Conservation (phyloP, 2,113 vertebrate genomes). For the Rissa tridactyla region DNA sequence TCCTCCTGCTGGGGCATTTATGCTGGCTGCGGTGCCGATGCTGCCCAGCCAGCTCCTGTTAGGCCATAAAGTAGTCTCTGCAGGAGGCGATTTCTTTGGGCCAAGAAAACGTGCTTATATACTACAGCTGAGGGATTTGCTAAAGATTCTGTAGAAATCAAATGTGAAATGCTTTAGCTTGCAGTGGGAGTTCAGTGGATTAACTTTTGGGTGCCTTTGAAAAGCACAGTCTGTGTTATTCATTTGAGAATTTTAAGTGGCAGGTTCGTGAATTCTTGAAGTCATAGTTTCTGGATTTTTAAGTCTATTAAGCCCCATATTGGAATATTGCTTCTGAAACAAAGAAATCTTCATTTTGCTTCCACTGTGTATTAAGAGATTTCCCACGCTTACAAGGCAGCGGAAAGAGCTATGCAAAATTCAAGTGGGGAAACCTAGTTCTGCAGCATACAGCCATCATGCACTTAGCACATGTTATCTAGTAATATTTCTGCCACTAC, state of each 20-base stretch:
- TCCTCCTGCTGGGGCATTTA: not conserved
- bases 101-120: not conserved
- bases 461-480: not conserved
- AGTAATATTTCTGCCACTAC: not conserved
- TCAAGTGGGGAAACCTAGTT: not conserved
- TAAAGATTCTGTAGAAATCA: not conserved
- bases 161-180: not conserved
- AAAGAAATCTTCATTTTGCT: not conserved
- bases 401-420: not conserved
- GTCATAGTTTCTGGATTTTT: not conserved
- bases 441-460: not conserved
- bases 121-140: not conserved
- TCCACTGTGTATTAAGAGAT: not conserved
- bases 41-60: not conserved
- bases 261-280: not conserved
- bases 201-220: not conserved
- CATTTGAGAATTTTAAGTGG: not conserved
- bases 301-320: not conserved
- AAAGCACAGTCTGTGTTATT: not conserved
- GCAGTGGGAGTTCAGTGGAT: not conserved
- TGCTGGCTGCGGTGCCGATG: not conserved
- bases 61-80: not conserved
- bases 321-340: not conserved
- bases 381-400: not conserved
- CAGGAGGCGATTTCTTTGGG: not conserved